Percentiles rank a stretch among this genome's conserved stretches.
phyloP scores from a whole-genome alignment of 2,113 vertebrate genomes.

The Tympanuchus pallidicinctus region DNA sequence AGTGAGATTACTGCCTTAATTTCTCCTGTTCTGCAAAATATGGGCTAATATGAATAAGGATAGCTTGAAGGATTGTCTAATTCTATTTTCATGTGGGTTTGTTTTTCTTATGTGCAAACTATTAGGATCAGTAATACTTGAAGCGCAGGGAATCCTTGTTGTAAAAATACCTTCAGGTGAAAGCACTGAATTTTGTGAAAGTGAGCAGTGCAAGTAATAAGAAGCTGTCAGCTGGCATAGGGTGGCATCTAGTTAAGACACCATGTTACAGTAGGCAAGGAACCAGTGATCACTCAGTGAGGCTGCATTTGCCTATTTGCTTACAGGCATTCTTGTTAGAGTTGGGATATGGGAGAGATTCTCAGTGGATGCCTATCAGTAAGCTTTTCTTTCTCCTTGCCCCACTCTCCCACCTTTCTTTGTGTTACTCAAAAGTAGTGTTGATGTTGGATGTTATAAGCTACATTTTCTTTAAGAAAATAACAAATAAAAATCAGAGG shows the following conservation, averaged over 20 bases:
- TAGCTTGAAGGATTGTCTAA: neutral
- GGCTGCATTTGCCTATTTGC: neutral
- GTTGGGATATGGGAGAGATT: neutral
- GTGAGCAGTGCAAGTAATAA: rapidly evolving
- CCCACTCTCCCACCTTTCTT: neutral
- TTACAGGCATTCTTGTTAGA: constrained; percentile 31
- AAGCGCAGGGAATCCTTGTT: neutral
- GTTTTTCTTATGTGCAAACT: neutral
- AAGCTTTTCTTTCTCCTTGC: neutral
- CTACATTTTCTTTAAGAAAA: neutral
- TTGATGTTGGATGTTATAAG: neutral
- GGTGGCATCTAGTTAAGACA: neutral
- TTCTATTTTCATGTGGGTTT: neutral
- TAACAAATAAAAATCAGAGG: neutral
- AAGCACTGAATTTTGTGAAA: rapidly evolving
- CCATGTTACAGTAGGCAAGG: neutral
- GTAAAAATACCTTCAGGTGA: neutral
- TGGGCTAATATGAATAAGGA: neutral
- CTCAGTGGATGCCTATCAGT: constrained; percentile 48
- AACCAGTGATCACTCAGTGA: neutral
- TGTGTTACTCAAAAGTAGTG: neutral
- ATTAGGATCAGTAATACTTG: neutral
- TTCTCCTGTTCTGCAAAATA: neutral
- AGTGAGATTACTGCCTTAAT: neutral
- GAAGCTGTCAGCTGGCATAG: neutral